Evolutionary conservation across 2,888 invertebrate genomes (phyloP), one percentile per base, ranked within the genome.

Genomic region (Teinopalpus imperialis): DNA sequence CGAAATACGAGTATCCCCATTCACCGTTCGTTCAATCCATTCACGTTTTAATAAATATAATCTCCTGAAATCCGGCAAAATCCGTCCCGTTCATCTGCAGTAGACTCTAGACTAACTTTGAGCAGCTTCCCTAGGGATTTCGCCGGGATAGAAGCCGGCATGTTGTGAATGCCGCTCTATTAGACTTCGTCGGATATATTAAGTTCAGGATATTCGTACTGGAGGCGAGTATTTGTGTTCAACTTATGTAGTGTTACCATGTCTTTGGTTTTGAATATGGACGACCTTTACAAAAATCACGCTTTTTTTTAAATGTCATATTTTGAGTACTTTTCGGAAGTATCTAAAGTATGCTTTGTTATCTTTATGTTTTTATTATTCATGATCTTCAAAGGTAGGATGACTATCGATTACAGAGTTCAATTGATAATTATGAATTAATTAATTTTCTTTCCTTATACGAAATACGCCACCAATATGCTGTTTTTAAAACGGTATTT

Each of bases 161-260:
- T 60, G 59, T 61, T 57, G 52, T 61, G 71, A 69, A 74, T 69
- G 54, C 63, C 55, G 50, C 54, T 57, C 57, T 59, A 66, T 65
- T 66, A 61, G 54, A 52, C 40, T 47, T 34, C 43, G 54, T 34
- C 48, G 56, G 54, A 57, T 59, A 60, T 60, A 61, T 61, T 61
- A 56, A 59, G 59, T 54, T 55, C 51, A 49, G 49, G 39, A 45
- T 51, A 48, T 48, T 32, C 49, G 49, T 45, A 52, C 52, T 53
- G 43, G 34, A 47, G 20, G n/a, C 26, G 8, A 26, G 44, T 44
- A 32, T 45, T 45, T 45, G 44, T 10, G 20, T 45, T 45, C 39
- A 29, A 45, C 26, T 39, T 45, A 32, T 32, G 27, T 39, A 39
- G 26, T 20, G 44, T 27, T 1, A 26, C 31, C 24, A 20, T 26